Percentiles rank a stretch among this genome's conserved stretches.
Evolutionary conservation across 1,140 invertebrate species (phyloP).

Genomic region (Mactra quadrangularis): DNA sequence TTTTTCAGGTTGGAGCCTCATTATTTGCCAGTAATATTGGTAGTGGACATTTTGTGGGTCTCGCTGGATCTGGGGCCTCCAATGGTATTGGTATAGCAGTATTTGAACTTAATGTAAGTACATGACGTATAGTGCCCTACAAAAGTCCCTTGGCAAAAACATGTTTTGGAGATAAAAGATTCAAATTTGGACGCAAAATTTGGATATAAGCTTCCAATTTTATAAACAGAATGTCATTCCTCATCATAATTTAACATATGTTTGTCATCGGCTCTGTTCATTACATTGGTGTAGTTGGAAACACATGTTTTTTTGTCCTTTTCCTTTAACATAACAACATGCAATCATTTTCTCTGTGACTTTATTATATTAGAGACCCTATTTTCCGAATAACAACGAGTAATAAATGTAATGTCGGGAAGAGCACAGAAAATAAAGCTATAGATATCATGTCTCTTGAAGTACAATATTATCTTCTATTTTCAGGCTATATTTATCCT

Average conservation of each 20-base stretch:
- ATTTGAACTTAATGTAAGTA: constrained; percentile 86
- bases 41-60: constrained; percentile 87
- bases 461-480: too few species aligned
- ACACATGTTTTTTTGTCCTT: too few species aligned
- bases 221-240: not conserved
- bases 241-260: not conserved
- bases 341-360: too few species aligned
- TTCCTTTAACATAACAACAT: too few species aligned
- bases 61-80: constrained; percentile 85
- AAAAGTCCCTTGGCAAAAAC: not conserved
- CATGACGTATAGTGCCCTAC: too few species aligned
- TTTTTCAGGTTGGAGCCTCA: constrained; percentile 85
- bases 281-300: too few species aligned
- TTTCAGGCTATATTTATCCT: constrained; percentile 82
- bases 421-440: too few species aligned
- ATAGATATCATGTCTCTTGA: too few species aligned
- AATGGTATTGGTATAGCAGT: constrained; percentile 85
- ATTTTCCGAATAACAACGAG: too few species aligned
- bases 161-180: not conserved
- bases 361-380: too few species aligned
- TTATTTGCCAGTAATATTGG: constrained; percentile 87
- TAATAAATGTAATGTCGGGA: too few species aligned
- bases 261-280: too few species aligned
- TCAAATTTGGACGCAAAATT: not conserved
- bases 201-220: not conserved